Conservation (phyloP, 2,888 invertebrate species). For the Hemaris fuciformis region DNA sequence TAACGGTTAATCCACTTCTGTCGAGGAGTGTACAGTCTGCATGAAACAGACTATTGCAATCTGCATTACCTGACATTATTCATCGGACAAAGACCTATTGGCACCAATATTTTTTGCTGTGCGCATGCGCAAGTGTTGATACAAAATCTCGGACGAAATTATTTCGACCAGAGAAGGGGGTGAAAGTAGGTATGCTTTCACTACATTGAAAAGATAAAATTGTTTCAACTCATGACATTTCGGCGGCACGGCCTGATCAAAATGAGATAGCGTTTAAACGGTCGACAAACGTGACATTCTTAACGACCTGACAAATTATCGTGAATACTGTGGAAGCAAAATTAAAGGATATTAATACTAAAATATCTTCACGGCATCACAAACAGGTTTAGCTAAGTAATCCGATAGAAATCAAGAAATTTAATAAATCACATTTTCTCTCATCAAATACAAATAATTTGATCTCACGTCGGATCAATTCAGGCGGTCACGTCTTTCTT, state of each 20-base stretch:
- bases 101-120: slow-evolving; percentile 64
- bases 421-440: slow-evolving; percentile 1
- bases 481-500: slow-evolving; percentile 17
- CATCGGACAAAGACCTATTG: slow-evolving; percentile 61
- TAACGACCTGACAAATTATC: neutral
- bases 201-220: slow-evolving; percentile 50
- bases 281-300: neutral
- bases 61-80: slow-evolving; percentile 47
- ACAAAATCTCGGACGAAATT: slow-evolving; percentile 66
- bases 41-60: slow-evolving; percentile 31
- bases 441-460: slow-evolving; percentile 2
- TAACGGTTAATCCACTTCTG: slow-evolving; percentile 35
- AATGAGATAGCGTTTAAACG: neutral
- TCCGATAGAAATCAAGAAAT: neutral
- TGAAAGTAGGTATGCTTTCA: slow-evolving; percentile 71
- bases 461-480: neutral
- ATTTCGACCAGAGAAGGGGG: slow-evolving; percentile 45
- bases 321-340: neutral
- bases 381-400: neutral
- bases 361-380: neutral
- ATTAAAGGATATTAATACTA: neutral
- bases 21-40: slow-evolving; percentile 27
- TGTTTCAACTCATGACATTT: slow-evolving; percentile 32
- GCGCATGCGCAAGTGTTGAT: slow-evolving; percentile 55
- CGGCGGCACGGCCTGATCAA: slow-evolving; percentile 1